Evolutionary conservation across 1,140 invertebrate species (phyloP).

Genomic region (Rhopalosiphum padi): DNA sequence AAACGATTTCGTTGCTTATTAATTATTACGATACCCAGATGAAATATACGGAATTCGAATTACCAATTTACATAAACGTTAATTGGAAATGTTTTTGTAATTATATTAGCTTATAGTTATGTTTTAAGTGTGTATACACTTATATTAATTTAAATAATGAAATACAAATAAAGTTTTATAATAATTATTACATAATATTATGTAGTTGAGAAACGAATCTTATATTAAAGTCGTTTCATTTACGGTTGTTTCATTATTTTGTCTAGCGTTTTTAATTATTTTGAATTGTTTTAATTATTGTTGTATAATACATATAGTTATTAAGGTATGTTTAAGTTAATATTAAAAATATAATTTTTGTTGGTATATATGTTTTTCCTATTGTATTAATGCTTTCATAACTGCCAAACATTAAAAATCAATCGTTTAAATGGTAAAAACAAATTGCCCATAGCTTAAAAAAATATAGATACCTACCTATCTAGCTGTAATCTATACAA

Average conservation of each 20-base stretch:
- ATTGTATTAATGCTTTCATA: no score
- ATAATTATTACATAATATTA: neutral
- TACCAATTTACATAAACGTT: neutral
- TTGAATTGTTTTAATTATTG: neutral
- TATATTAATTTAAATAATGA: no score
- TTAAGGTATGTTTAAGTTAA: no score
- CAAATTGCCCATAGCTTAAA: no score
- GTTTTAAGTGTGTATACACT: neutral
- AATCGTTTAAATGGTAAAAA: no score
- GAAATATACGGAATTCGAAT: neutral
- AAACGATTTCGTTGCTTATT: neutral
- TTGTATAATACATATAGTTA: neutral
- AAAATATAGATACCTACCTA: no score
- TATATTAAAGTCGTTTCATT: neutral
- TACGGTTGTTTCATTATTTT: neutral
- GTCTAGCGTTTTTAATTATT: neutral
- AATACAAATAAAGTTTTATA: neutral
- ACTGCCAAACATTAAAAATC: no score
- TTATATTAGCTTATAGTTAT: neutral
- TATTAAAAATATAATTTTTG: no score
- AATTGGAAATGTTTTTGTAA: neutral
- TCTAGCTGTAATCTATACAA: no score
- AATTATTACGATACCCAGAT: neutral
- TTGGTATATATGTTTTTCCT: no score
- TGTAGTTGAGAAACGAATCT: neutral